phyloP scores from a whole-genome alignment of 2,888 invertebrate species.

The Esperia sulphurella region DNA sequence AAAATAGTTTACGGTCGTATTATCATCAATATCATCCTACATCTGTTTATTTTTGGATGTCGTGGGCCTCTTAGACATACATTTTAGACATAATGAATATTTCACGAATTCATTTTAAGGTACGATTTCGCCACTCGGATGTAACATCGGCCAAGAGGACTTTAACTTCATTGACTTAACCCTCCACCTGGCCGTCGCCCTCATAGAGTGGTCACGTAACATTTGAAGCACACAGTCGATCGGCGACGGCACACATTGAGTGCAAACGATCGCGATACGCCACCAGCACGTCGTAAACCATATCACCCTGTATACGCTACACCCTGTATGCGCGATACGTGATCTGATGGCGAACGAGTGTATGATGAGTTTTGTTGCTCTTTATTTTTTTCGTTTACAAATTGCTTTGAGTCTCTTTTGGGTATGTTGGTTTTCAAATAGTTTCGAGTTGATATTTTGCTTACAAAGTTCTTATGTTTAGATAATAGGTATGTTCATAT shows the following conservation, averaged over 20 bases:
- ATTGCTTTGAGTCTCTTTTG: constrained; percentile 2
- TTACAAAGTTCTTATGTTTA: too few species aligned
- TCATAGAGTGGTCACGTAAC: constrained; percentile 39
- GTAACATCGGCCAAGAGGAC: too few species aligned
- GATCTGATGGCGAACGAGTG: constrained; percentile 21
- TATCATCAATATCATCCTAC: too few species aligned
- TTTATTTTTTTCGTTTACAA: constrained; percentile 2
- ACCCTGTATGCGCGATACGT: constrained; percentile 39
- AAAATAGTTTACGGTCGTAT: too few species aligned
- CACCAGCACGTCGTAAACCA: constrained; percentile 9
- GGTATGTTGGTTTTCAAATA: neutral
- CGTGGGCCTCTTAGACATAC: too few species aligned
- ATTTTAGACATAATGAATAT: too few species aligned
- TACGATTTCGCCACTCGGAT: neutral
- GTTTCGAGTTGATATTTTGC: too few species aligned
- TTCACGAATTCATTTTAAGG: too few species aligned
- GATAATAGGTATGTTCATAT: too few species aligned
- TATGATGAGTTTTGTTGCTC: constrained; percentile 11
- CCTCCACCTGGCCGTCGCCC: neutral
- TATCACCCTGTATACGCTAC: constrained; percentile 30
- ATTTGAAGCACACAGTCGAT: constrained; percentile 35
- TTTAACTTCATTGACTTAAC: too few species aligned
- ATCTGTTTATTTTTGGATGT: too few species aligned
- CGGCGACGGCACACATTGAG: constrained; percentile 24
- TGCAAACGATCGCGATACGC: constrained; percentile 18